phyloP scores from a whole-genome alignment of 2,797 vertebrate species.

The Lepilemur septentrionalis region DNA sequence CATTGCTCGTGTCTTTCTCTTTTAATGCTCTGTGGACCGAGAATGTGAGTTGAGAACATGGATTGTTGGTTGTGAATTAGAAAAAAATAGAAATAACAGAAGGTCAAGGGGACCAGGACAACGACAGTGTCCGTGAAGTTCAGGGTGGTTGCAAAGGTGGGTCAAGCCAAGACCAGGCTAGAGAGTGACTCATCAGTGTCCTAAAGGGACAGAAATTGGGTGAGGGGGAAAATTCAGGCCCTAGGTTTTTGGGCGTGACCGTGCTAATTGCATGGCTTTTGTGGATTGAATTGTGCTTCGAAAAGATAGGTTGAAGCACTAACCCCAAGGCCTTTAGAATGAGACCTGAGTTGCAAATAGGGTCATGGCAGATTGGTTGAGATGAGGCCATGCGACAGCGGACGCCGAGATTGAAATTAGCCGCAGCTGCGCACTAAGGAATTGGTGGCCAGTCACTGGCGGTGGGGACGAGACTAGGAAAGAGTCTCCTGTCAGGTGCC shows the following conservation, averaged over 20 bases:
- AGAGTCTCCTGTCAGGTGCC: not conserved
- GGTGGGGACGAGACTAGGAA: not conserved
- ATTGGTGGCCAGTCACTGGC: not conserved
- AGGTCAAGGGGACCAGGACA: not conserved
- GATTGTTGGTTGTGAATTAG: not conserved
- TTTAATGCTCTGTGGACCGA: not conserved
- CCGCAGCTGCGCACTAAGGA: too few relatives aligned
- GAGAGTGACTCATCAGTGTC: not conserved
- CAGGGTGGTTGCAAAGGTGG: not conserved
- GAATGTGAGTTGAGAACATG: not conserved
- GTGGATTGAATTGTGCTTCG: not conserved
- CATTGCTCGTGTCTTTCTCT: not conserved
- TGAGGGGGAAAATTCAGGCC: not conserved
- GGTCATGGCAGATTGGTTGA: not conserved
- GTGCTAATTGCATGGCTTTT: not conserved
- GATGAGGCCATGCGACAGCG: not conserved
- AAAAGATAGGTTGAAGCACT: not conserved
- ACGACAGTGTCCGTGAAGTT: not conserved
- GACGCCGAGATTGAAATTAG: not conserved
- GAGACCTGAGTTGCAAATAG: not conserved
- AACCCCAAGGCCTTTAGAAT: not conserved
- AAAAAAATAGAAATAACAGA: not conserved
- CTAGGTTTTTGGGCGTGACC: not conserved
- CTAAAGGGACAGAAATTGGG: not conserved
- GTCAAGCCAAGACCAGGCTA: not conserved